Evolutionary conservation across 2,113 vertebrate genomes (phyloP), one percentile per base, ranked within the genome.

Genomic region (Hucho hucho): DNA sequence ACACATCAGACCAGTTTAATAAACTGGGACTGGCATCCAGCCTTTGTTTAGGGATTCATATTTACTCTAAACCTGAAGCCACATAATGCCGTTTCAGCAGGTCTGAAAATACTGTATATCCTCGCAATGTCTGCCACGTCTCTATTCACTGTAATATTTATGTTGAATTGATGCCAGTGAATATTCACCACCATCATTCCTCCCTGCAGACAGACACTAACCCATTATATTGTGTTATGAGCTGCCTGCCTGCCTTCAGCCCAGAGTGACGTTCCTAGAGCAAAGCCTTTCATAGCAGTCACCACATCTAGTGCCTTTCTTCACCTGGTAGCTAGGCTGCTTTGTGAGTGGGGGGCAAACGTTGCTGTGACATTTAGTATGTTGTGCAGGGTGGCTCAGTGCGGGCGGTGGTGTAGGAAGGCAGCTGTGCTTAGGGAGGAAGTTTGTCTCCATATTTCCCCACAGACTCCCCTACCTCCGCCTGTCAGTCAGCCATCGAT

Each of bases 81-180:
- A 1, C 58, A 24, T 61, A 3, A 61, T 61, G 58, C 58, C 58
- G 6, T 61, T 61, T 61, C 58, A 61, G 58, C 58, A 61, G 58
- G 58, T 22, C 58, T 61, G 58, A 61, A 61, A 61, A 61, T 11
- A 43, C 37, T 43, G 37, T 43, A 61, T 24, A 11, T 61, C n/a
- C 58, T 61, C 58, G 24, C n/a, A n/a, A 13, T 61, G 58, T 61
- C n/a, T 61, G n/a, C 7, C 58, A 61, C 1, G 0, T 22, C n/a
- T 61, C 58, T 11, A 4, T 24, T 61, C 58, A 61, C 18, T 61
- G 58, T 61, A 61, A 24, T 72, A 74, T 80, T 78, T 78, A 76
- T 80, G 79, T 75, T 63, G 74, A 79, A 68, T 68, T 65, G 64
- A 22, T 73, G 63, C 67, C 79, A 76, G 46, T 7, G 53, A 72